A percentile compares a stretch with the other conserved stretches of the same genome.
phyloP scores from a whole-genome alignment of 2,797 vertebrate genomes.

The Sebastes umbrosus region DNA sequence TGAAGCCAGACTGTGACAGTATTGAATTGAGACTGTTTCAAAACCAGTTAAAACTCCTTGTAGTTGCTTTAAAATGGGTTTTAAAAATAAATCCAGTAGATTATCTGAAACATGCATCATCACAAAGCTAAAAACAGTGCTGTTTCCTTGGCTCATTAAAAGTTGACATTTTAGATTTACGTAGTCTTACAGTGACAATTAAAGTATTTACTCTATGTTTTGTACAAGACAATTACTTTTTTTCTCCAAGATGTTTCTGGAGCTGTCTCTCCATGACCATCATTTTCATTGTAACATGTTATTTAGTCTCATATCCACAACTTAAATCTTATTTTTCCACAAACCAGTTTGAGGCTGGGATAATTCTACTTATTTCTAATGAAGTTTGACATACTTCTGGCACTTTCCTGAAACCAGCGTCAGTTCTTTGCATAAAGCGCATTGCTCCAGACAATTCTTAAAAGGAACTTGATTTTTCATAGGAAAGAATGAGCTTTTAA shows the following conservation, averaged over 20 bases:
- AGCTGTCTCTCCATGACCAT: neutral
- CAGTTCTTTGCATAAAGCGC: neutral
- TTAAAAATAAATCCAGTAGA: neutral
- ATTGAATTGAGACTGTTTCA: too few relatives aligned
- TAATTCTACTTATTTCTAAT: neutral
- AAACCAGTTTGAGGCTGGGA: neutral
- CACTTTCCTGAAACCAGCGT: neutral
- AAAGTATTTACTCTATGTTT: too few relatives aligned
- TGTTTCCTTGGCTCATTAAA: neutral
- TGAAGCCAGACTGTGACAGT: too few relatives aligned
- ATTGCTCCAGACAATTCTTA: neutral
- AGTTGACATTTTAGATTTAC: neutral
- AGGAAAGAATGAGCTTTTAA: neutral
- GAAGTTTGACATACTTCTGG: neutral
- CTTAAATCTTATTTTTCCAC: neutral
- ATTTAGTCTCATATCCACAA: neutral
- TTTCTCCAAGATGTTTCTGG: neutral
- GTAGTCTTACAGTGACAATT: too few relatives aligned
- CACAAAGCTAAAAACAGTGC: neutral
- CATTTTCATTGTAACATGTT: neutral
- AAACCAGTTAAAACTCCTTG: too few relatives aligned
- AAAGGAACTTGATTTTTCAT: neutral
- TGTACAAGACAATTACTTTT: neutral
- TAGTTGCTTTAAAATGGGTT: too few relatives aligned
- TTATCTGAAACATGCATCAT: neutral